A percentile compares a stretch with the other conserved stretches of the same genome.
These are phyloP conservation scores for Phaetusa simplex DNA, from an alignment of 2,113 vertebrate species.

Conservation along the genomic window DNA sequence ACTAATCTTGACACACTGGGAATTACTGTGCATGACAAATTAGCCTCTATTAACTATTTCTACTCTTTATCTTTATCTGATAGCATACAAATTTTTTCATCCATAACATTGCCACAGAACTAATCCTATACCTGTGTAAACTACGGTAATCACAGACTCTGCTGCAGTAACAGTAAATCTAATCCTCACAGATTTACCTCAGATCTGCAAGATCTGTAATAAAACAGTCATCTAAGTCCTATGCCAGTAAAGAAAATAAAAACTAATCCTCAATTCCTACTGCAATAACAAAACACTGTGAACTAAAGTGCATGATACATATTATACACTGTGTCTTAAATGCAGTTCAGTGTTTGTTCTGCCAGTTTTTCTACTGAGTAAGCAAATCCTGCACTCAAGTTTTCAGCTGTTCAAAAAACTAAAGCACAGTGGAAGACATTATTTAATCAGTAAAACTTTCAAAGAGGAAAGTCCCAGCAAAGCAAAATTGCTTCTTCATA, in stretches of 20 bases:
- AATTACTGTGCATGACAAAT: background rate
- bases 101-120: background rate
- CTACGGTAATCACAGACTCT: background rate
- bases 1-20: background rate
- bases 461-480: background rate
- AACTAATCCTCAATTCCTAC: background rate
- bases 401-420: background rate
- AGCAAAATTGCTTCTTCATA: background rate
- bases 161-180: background rate
- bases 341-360: background rate
- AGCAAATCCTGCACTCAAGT: background rate
- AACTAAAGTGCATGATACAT: background rate
- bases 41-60: background rate
- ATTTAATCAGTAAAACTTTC: background rate
- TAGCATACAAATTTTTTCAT: background rate
- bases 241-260: background rate
- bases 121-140: background rate
- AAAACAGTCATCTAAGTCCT: background rate
- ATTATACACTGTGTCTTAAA: background rate
- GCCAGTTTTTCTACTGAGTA: background rate
- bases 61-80: background rate
- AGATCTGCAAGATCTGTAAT: background rate
- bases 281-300: background rate
- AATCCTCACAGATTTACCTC: background rate
- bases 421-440: background rate